These are phyloP conservation scores for Drosophila meridionalis DNA, from an alignment of 2,888 invertebrate genomes.

Conservation along the genomic window DNA sequence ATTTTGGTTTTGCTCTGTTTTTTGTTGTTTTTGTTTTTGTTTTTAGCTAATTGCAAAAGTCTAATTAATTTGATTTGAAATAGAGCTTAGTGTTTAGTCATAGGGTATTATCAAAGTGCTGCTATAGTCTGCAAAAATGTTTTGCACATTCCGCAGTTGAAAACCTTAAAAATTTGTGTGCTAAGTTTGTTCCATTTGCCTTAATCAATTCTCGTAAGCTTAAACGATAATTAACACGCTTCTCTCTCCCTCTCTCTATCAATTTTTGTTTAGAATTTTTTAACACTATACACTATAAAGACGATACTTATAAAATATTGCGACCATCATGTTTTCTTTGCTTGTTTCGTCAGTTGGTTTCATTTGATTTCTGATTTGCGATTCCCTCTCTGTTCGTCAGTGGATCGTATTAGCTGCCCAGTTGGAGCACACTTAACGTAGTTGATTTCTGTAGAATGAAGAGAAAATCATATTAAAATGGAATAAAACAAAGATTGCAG, in stretches of 20 bases:
- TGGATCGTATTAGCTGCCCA: constrained; percentile 29
- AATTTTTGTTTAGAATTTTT: constrained; percentile 57
- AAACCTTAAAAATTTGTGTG: constrained; percentile 76
- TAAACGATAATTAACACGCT: constrained; percentile 75
- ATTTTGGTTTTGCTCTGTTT: constrained; percentile 74
- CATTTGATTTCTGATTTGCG: constrained; percentile 56
- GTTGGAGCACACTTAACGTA: constrained; percentile 73
- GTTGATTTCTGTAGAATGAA: constrained; percentile 78
- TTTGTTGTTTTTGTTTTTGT: constrained; percentile 45
- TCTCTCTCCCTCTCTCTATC: constrained; percentile 9
- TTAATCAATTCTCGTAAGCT: constrained; percentile 66
- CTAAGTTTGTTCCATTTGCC: constrained; percentile 73
- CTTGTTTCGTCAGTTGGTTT: constrained; percentile 59
- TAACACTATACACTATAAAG: constrained; percentile 82
- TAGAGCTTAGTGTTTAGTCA: constrained; percentile 62
- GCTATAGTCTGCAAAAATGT: constrained; percentile 55
- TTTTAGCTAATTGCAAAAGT: constrained; percentile 60
- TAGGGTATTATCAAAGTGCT: constrained; percentile 52
- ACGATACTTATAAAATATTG: constrained; percentile 78
- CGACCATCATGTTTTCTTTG: constrained; percentile 76
- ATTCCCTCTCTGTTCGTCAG: constrained; percentile 49
- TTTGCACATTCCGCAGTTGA: constrained; percentile 56
- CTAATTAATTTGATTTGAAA: constrained; percentile 58
- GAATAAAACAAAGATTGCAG: neutral
- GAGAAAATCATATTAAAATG: constrained; percentile 17